These are phyloP conservation scores for Oxyura jamaicensis DNA, from an alignment of 2,113 vertebrate species.

Conservation along the genomic window DNA sequence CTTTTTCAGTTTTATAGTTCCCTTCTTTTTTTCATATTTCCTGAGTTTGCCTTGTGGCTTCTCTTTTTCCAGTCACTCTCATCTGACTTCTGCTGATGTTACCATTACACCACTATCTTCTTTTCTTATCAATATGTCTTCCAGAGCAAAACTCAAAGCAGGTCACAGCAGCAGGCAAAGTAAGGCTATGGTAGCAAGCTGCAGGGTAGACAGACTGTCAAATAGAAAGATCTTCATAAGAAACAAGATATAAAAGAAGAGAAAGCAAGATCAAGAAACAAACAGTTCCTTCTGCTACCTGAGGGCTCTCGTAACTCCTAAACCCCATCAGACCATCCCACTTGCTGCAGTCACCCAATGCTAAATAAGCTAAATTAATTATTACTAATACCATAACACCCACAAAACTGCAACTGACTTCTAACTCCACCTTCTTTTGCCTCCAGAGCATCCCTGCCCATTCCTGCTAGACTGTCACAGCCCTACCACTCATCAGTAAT, in stretches of 20 bases:
- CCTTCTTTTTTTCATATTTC: neutral
- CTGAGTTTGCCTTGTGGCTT: neutral
- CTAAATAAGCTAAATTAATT: neutral
- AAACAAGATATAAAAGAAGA: neutral
- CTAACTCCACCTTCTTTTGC: neutral
- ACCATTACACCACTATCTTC: neutral
- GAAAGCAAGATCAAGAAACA: neutral
- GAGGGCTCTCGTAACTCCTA: neutral
- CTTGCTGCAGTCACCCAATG: neutral
- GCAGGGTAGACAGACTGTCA: neutral
- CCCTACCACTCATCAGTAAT: neutral
- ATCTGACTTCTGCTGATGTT: neutral
- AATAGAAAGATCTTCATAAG: neutral
- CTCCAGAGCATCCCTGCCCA: neutral
- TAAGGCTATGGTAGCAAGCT: neutral
- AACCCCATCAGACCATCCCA: neutral
- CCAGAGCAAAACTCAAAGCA: neutral
- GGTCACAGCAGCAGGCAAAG: neutral
- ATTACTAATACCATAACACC: neutral
- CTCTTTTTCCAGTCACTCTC: neutral
- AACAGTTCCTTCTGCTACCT: rapidly evolving
- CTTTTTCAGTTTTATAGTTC: neutral
- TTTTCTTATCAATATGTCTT: neutral
- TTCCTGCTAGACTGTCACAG: neutral
- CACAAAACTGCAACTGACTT: neutral